Evolutionary conservation across 2,888 invertebrate species (phyloP), one percentile per base, ranked within the genome.

Genomic region (Plagiodera versicolora): DNA sequence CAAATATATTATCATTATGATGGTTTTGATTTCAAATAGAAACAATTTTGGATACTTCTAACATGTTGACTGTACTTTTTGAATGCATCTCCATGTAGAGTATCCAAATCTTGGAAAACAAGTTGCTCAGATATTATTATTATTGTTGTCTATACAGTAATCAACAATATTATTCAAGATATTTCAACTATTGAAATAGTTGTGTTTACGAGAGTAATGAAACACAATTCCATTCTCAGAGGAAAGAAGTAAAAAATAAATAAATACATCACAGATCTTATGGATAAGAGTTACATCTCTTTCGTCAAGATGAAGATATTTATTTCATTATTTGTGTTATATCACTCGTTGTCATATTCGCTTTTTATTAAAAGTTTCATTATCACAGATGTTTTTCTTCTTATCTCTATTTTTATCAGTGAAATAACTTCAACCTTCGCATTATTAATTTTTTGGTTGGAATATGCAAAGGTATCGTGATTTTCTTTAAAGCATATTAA

Each of bases 311-410:
- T 39, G 39, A 39, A 14, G 14, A 19, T 16, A 18, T 5, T 8
- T 46, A 14, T 44, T 44, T 53, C 53, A 50, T 17, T 45, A 54
- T 57, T 57, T 61, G 35, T 64, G 28, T 58, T 54, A 60, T 51
- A 61, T 60, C 64, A 64, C 54, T 66, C 58, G 61, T 65, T 70
- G 66, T 64, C 62, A 65, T 53, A 35, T 65, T 61, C 58, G 51
- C 60, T 65, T 64, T 67, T 65, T 56, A 61, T n/a, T 54, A 58
- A 58, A 49, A 58, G 57, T 70, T 72, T 65, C 69, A 67, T 69
- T 81, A 81, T 81, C 81, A 81, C 81, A 81, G 81, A 81, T 81
- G 81, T 81, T 81, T 79, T 50, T 50, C 72, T 73, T 75, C 77
- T 78, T 79, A 77, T 76, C 76, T 73, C 74, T 75, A 75, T 71